phyloP scores from a whole-genome alignment of 1,140 invertebrate genomes.

The Zaprionus ornatus region DNA sequence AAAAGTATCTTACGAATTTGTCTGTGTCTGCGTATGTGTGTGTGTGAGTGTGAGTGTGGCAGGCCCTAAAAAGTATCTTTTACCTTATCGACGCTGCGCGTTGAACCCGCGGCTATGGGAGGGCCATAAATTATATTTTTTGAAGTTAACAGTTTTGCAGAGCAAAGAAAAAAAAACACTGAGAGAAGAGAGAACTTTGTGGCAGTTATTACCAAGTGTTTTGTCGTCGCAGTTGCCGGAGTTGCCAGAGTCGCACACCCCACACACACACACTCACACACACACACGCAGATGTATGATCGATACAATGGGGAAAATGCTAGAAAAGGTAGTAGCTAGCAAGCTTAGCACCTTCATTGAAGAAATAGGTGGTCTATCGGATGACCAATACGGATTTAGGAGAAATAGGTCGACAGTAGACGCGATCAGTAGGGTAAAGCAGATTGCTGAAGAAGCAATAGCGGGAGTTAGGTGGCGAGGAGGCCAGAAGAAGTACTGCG shows the following conservation, averaged over 20 bases:
- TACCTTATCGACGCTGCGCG: conserved; percentile 72
- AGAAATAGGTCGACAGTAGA: no score
- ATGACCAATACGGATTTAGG: no score
- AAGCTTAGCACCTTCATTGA: no score
- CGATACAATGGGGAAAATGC: no score
- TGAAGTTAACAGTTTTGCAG: conserved; percentile 63
- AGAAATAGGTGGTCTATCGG: no score
- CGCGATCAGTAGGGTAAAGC: no score
- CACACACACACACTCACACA: background rate
- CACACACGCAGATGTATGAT: no score
- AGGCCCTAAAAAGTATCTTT: conserved; percentile 69
- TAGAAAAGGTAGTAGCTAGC: no score
- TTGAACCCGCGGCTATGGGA: conserved; percentile 72
- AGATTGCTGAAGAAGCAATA: no score
- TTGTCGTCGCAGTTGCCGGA: conserved; percentile 57
- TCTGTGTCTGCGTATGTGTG: conserved; percentile 8
- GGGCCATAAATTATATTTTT: conserved; percentile 82
- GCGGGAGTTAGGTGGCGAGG: no score
- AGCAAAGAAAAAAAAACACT: conserved; percentile 29
- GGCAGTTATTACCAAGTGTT: conserved; percentile 82
- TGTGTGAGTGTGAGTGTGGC: conserved; percentile 3
- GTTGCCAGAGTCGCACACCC: conserved; percentile 10
- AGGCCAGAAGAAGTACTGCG: no score
- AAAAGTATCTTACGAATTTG: conserved; percentile 63
- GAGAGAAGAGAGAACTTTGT: conserved; percentile 72